Percentiles rank a stretch among this genome's conserved stretches.
Conservation (phyloP, 2,888 invertebrate species). For the Microchrysa polita region DNA sequence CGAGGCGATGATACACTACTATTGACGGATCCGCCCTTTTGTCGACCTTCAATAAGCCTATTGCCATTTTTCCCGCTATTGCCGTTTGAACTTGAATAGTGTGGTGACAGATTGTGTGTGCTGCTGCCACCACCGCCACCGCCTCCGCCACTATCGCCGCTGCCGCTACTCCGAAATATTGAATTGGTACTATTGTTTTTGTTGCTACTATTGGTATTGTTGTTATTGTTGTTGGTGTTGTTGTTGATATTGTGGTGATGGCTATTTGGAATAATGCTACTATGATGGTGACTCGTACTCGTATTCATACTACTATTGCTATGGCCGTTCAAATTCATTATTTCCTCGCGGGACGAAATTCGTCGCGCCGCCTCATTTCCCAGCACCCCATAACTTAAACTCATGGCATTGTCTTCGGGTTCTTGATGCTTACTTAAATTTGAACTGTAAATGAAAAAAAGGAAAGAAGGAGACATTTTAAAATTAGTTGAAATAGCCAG, state of each 20-base stretch:
- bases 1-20: not conserved
- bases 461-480: constrained; percentile 1
- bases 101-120: constrained; percentile 41
- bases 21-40: constrained; percentile 35
- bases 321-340: constrained; percentile 37
- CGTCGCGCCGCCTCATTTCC: constrained; percentile 55
- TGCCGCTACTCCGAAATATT: constrained; percentile 43
- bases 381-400: constrained; percentile 61
- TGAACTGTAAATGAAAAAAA: constrained; percentile 44
- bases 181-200: constrained; percentile 50
- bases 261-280: constrained; percentile 30
- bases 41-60: constrained; percentile 42
- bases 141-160: constrained; percentile 27
- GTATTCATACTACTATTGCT: constrained; percentile 33
- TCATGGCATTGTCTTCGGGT: constrained; percentile 57
- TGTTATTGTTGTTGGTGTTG: constrained; percentile 45
- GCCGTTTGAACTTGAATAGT: constrained; percentile 8
- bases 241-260: constrained; percentile 45
- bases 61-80: constrained; percentile 41
- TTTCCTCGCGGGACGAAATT: constrained; percentile 47
- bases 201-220: constrained; percentile 49
- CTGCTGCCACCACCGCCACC: constrained; percentile 28
- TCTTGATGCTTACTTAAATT: constrained; percentile 53
- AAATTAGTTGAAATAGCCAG: not conserved
- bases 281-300: constrained; percentile 26